These are phyloP conservation scores for Eulemur mongoz DNA, from an alignment of 2,797 vertebrate species.

Conservation along the genomic window DNA sequence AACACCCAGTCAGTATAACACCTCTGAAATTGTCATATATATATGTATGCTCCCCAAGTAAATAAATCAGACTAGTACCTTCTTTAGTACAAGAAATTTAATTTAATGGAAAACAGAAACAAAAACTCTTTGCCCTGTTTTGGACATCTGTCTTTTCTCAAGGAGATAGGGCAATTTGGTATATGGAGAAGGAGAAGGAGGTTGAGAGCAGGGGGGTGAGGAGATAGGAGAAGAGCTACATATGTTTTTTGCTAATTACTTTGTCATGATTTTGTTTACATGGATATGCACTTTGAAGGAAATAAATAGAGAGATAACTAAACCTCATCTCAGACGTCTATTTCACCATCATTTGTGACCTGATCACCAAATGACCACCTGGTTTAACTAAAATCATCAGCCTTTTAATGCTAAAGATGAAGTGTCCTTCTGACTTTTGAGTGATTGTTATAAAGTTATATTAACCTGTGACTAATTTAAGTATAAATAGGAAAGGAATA, in stretches of 20 bases:
- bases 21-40: conserved; percentile 47
- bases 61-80: conserved; percentile 54
- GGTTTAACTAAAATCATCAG: background rate
- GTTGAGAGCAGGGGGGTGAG: background rate
- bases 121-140: background rate
- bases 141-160: conserved; percentile 61
- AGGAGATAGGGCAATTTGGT: background rate
- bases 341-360: background rate
- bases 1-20: conserved; percentile 50
- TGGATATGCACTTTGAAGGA: background rate
- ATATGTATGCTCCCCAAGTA: background rate
- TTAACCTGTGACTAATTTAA: conserved; percentile 31
- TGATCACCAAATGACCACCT: background rate
- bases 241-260: conserved; percentile 24
- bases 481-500: conserved; percentile 30
- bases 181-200: background rate
- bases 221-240: background rate
- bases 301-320: background rate
- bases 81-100: background rate
- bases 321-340: background rate
- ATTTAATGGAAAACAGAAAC: conserved; percentile 70
- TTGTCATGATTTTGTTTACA: conserved; percentile 32
- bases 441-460: background rate
- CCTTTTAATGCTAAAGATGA: background rate
- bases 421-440: background rate